Percentiles rank a stretch among this genome's conserved stretches.
These are phyloP conservation scores for Aradus depressus DNA, from an alignment of 2,888 invertebrate genomes.

Conservation along the genomic window DNA sequence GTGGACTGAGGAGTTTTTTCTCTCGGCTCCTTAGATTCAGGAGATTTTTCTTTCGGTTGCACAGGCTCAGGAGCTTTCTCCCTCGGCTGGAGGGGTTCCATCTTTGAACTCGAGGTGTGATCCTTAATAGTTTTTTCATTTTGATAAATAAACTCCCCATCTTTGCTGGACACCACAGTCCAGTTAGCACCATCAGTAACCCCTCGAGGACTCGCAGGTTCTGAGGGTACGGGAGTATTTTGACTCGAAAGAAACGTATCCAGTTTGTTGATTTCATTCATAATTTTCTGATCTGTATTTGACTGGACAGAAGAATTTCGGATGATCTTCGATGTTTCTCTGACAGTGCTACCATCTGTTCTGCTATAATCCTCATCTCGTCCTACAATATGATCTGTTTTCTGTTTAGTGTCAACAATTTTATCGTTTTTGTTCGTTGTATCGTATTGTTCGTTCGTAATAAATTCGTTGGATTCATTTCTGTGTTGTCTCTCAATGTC, in stretches of 20 bases:
- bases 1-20: not conserved
- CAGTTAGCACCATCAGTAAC: constrained; percentile 29
- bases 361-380: not conserved
- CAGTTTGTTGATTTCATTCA: constrained; percentile 52
- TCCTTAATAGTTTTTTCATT: not conserved
- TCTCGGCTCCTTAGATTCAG: too few relatives aligned
- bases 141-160: constrained; percentile 31
- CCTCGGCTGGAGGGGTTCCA: not conserved
- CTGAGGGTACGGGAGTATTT: constrained; percentile 46
- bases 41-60: too few relatives aligned
- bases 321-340: not conserved
- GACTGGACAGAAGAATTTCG: not conserved
- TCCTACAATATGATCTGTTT: not conserved
- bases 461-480: not conserved
- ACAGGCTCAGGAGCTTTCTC: too few relatives aligned
- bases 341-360: not conserved
- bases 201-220: constrained; percentile 30
- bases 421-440: not conserved
- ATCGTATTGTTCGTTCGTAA: constrained; percentile 4
- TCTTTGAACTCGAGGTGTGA: not conserved
- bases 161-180: constrained; percentile 30
- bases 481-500: too few relatives aligned
- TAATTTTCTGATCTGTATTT: constrained; percentile 44
- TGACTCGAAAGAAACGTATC: constrained; percentile 35
- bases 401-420: not conserved